phyloP scores from a whole-genome alignment of 2,797 vertebrate genomes.

The Diglossa cyanea region DNA sequence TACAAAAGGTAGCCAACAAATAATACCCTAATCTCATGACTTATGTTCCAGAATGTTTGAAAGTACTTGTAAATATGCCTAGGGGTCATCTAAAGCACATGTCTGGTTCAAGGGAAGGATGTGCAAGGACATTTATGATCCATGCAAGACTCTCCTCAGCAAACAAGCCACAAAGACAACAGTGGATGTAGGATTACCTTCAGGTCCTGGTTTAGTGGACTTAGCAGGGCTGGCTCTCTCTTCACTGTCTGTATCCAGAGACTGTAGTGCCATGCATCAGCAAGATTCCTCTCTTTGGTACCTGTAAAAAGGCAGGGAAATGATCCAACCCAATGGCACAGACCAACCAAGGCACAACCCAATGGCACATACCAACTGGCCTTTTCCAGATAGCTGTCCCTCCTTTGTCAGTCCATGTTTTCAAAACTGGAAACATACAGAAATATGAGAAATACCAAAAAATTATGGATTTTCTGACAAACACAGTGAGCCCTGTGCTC shows the following conservation, averaged over 20 bases:
- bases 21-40: neutral
- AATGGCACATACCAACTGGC: too few species aligned
- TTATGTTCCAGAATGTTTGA: neutral
- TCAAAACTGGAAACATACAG: neutral
- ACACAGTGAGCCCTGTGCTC: rapidly evolving
- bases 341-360: neutral
- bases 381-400: neutral
- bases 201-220: neutral
- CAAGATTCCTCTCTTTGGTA: neutral
- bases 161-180: neutral
- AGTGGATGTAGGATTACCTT: neutral
- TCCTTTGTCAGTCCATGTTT: neutral
- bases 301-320: neutral
- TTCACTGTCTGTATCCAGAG: neutral
- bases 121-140: neutral
- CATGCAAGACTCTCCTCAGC: neutral
- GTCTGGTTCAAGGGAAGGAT: neutral
- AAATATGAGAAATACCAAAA: neutral
- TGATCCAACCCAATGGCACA: neutral
- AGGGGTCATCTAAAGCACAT: neutral
- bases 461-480: neutral
- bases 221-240: neutral
- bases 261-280: neutral
- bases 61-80: neutral
- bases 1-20: neutral